Evolutionary conservation across 2,888 invertebrate species (phyloP).

Genomic region (Eueremaeus valkanovi): DNA sequence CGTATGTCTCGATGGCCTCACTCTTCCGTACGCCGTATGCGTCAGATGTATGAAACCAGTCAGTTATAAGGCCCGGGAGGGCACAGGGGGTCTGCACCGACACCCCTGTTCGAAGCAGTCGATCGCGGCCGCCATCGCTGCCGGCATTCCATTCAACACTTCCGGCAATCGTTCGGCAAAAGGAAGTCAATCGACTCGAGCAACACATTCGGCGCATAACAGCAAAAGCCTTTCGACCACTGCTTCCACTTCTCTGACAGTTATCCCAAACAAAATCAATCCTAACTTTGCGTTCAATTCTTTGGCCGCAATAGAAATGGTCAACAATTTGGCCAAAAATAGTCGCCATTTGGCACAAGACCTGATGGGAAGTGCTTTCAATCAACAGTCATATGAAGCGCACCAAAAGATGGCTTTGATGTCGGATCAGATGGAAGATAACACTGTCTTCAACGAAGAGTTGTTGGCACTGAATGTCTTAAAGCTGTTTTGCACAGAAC

Average conservation of each 20-base stretch:
- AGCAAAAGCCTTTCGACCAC: not conserved
- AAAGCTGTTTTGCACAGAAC: conserved; percentile 10
- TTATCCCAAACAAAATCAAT: not conserved
- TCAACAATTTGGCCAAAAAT: conserved; percentile 21
- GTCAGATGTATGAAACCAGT: conserved; percentile 38
- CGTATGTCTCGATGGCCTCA: conserved; percentile 19
- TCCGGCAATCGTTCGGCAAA: conserved; percentile 6
- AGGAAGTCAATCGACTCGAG: not conserved
- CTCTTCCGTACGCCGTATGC: conserved; percentile 37
- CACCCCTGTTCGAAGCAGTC: conserved; percentile 35
- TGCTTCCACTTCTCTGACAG: not conserved
- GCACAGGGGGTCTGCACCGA: conserved; percentile 32
- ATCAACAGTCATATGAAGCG: not conserved
- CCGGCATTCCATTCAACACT: not conserved
- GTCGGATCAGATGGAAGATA: not conserved
- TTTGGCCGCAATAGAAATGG: conserved; percentile 23
- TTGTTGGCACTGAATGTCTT: not conserved
- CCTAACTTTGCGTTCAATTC: conserved; percentile 19
- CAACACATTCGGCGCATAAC: not conserved
- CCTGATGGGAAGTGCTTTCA: not conserved
- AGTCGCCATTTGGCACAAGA: conserved; percentile 8
- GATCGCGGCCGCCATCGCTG: conserved; percentile 14
- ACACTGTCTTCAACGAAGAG: not conserved
- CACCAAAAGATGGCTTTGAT: not conserved
- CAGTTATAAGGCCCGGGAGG: conserved; percentile 29